Percentiles rank a stretch among this genome's conserved stretches.
Conservation (phyloP, 2,888 invertebrate genomes). For the Campoletis raptor region DNA sequence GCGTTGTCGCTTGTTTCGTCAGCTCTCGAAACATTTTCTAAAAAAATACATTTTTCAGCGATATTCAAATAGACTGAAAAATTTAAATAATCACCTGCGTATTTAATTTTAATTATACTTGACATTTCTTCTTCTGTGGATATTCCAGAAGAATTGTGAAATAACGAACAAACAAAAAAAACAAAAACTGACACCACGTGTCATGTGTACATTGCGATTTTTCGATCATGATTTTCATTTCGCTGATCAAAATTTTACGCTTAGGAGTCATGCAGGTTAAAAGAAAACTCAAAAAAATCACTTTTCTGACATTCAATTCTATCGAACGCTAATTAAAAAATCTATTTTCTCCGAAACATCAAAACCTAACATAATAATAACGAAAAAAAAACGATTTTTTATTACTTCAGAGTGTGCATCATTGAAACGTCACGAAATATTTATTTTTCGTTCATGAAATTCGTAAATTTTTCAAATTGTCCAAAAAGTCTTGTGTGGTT, state of each 20-base stretch:
- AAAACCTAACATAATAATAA: neutral
- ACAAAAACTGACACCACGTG: neutral
- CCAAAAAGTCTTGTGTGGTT: too few relatives aligned
- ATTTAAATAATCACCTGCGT: slow-evolving; percentile 44
- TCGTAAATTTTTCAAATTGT: too few relatives aligned
- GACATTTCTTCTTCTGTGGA: slow-evolving; percentile 35
- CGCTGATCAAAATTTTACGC: neutral
- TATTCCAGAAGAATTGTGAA: neutral
- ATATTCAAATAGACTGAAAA: neutral
- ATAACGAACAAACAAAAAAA: slow-evolving; percentile 8
- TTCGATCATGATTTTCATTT: too few relatives aligned
- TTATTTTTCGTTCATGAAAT: neutral
- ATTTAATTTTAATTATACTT: slow-evolving; percentile 65
- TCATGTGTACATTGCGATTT: neutral
- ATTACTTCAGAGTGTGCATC: neutral
- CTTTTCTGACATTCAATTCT: neutral
- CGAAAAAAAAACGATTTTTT: neutral
- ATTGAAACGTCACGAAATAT: neutral
- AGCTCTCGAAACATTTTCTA: slow-evolving; percentile 40
- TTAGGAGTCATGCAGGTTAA: neutral
- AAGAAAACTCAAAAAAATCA: neutral
- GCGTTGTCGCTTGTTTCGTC: slow-evolving; percentile 27
- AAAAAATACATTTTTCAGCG: slow-evolving; percentile 18
- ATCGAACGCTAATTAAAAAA: too few relatives aligned
- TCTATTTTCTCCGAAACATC: neutral